Evolutionary conservation across 2,113 vertebrate genomes (phyloP), one percentile per base, ranked within the genome.

Genomic region (Epinephelus lanceolatus): DNA sequence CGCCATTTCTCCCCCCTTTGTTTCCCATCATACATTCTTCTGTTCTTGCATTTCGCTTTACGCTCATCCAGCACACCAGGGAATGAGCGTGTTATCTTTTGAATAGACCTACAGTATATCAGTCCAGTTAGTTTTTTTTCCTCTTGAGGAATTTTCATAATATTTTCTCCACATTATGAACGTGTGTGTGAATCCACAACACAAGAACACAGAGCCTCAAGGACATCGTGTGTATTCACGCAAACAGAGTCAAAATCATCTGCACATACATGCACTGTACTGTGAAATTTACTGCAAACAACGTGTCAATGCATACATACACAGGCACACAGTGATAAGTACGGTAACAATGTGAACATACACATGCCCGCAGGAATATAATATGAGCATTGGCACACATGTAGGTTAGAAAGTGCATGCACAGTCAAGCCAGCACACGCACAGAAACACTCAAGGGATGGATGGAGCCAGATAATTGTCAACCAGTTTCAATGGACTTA

Each of bases 401-500:
- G 3, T 15, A 33, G 25, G 45, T 61, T 60, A 33, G 18, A 25
- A 55, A 53, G 25, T 18, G 21, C 3, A 3, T 53, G 23, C 37
- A 12, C 37, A 59, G 10, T 30, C 56, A 25, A 1, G 19, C 23
- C 57, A 1, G 51, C 70, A 60, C 14, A 63, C 21, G 18, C 53
- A 71, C 47, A 65, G 2, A 77, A 18, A 62, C 53, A 55, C 25
- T 45, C 4, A 0, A 25, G 62, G 56, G 61, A 76, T 7, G 10
- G 37, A 55, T 69, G 65, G 56, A 71, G 23, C 53, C 73, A 75
- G 62, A 81, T 88, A 89, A 93, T 82, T 91, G 89, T 76, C 83
- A 85, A 85, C 73, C 89, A 76, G 81, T 90, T 76, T 83, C 69
- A 71, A 63, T 78, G 13, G 68, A 80, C 53, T 81, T 72, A 49